Base-by-base conservation (phyloP, 2,113 vertebrate genomes). In the Nestor notabilis region DNA sequence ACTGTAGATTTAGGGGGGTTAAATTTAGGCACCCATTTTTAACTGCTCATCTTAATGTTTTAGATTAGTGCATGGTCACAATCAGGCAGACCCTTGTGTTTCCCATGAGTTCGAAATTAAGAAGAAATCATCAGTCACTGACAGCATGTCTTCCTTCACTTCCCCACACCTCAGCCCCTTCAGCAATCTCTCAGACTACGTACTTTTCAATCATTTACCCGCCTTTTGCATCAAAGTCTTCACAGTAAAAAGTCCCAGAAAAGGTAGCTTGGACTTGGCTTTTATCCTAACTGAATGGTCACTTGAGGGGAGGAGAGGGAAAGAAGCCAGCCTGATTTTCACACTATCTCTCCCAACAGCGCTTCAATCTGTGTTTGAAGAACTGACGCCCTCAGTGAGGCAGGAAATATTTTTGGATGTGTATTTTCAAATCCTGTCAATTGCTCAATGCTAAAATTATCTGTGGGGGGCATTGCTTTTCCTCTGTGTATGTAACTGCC, bases 401-500 rank as follows among this genome's bases (percentile, higher is more conserved):
- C 41, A 39, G 37, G 15, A 75, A 71, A 79, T 7, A n/a, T 39
- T 82, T 81, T n/a, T 55, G 28, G 35, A 88, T 17, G 5, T 0
- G 0, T 58, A 14, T 68, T 87, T 87, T 89, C 44, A 56, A 61
- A 87, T 13, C 0, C 11, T 39, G 29, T 14, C 1, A 0, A 33
- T 60, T 76, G 63, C 70, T 50, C 60, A 81, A 13, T 5, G 11
- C 19, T 81, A 15, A 44, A 41, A 25, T 55, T 46, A 46, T 37
- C 0, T 0, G 27, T 1, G 20, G 28, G 18, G 8, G 10, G 19
- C 39, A 55, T 9, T 8, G 3, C 43, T 52, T 70, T 47, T 83
- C 7, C 31, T 61, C 43, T 37, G 72, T 1, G 3, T 17, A 4
- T 63, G 25, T 33, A 64, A 21, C 46, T 2, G 1, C 27, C 21